Evolutionary conservation across 2,113 vertebrate genomes (phyloP), one percentile per base, ranked within the genome.

Genomic region (Epinephelus cyanopodus): DNA sequence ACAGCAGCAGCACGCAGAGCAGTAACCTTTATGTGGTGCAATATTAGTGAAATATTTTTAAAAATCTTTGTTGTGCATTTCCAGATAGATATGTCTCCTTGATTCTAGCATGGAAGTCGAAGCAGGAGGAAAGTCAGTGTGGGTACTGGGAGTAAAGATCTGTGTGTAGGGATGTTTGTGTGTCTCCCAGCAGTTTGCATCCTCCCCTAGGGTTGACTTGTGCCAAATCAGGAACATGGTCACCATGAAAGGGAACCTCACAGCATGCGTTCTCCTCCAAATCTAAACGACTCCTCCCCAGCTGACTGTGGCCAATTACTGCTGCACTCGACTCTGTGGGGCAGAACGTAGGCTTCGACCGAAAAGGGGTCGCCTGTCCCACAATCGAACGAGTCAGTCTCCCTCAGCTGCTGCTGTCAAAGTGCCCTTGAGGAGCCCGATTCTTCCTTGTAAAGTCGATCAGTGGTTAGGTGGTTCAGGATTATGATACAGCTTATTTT

Each of bases 171-270:
- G 18, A 5, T 48, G 47, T 53, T 21, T 72, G 67, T 74, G 76
- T 65, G 58, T 63, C 25, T 33, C 56, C 66, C 89, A 89, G 78
- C 84, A 69, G 82, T 85, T 85, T 80, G 52, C 74, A 72, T 74
- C 64, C 56, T 73, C 63, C 89, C 78, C 21, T 2, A 11, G 57
- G 79, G 66, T 42, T 81, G 63, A 66, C 48, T 67, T 66, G 61
- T 25, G 64, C 85, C 80, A 86, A 88, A 86, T 83, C 71, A 79
- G 69, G 74, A 87, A 81, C 68, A 76, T 85, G 72, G 81, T 67
- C 78, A 82, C 74, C 60, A 82, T 87, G 75, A 91, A 86, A 84
- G 48, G 48, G 53, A 91, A 84, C 37, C 72, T 82, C 63, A 17
- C 67, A 79, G 48, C 45, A n/a, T 78, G 85, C 64, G n/a, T 61